These are phyloP conservation scores for Cosmia pyralina DNA, from an alignment of 2,888 invertebrate genomes.

Conservation along the genomic window DNA sequence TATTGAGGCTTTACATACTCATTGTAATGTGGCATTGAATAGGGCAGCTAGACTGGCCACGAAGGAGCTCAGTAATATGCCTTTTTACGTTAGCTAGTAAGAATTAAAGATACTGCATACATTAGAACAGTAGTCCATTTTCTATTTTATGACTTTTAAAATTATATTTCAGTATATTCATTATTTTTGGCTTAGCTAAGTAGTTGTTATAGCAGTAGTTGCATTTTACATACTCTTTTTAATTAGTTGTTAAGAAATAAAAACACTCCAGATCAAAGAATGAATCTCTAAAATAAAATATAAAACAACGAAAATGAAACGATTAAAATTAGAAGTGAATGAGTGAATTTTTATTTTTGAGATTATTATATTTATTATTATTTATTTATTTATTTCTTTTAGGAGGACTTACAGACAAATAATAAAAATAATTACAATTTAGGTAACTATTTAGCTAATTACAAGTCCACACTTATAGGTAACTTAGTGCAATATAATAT, in stretches of 20 bases:
- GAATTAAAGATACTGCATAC: background rate
- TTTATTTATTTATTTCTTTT: no score
- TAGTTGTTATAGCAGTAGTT: background rate
- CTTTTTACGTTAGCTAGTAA: constrained; percentile 82
- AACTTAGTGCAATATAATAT: no score
- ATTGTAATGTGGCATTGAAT: constrained; percentile 91
- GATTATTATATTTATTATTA: no score
- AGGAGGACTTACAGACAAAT: no score
- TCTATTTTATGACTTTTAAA: background rate
- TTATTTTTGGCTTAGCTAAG: constrained; percentile 7
- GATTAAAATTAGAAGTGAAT: no score
- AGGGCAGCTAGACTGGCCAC: constrained; percentile 90
- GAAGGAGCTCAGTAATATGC: constrained; percentile 89
- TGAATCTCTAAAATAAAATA: constrained; percentile 7
- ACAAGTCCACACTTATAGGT: no score
- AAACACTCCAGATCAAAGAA: background rate
- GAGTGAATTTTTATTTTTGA: no score
- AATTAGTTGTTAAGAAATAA: constrained; percentile 7
- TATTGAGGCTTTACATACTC: constrained; percentile 91
- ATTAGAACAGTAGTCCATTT: background rate
- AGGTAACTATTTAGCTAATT: no score
- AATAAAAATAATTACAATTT: no score
- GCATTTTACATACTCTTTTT: background rate
- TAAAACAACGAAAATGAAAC: constrained; percentile 27
- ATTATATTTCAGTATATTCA: background rate